phyloP scores from a whole-genome alignment of 2,113 vertebrate genomes.

The Aspiorhynchus laticeps region DNA sequence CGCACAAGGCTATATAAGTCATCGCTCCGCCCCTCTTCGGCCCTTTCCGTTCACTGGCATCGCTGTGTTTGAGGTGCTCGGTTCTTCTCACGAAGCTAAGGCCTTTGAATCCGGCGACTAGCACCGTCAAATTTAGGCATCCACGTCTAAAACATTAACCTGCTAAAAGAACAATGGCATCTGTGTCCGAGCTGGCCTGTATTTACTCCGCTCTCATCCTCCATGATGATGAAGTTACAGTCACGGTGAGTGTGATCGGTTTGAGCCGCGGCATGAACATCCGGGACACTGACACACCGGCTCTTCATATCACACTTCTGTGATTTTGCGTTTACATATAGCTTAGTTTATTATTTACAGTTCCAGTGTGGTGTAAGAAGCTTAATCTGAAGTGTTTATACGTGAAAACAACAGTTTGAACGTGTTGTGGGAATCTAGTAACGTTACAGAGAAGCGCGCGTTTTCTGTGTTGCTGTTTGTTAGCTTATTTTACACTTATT shows the following conservation, averaged over 20 bases:
- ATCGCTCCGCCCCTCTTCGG: accelerated
- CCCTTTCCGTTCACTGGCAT: conserved; percentile 65
- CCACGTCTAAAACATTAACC: conserved; percentile 62
- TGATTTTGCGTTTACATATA: neutral
- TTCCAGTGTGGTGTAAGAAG: neutral
- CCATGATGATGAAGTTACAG: conserved; percentile 94
- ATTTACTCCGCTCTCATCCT: conserved; percentile 97
- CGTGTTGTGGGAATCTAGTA: too few relatives aligned
- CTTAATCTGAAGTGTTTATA: neutral
- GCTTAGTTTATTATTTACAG: neutral
- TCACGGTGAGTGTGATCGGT: conserved; percentile 82
- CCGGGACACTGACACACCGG: neutral
- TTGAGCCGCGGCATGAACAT: neutral
- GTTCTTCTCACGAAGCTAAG: conserved; percentile 96
- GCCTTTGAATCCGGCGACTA: conserved; percentile 91
- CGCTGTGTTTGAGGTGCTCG: conserved; percentile 81
- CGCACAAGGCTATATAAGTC: conserved; percentile 55
- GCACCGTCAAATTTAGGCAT: conserved; percentile 83
- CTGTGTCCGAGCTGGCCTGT: conserved; percentile 93
- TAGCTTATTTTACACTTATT: too few relatives aligned
- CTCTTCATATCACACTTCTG: neutral
- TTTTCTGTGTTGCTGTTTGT: too few relatives aligned
- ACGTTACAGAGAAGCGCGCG: neutral
- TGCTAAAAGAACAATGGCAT: conserved; percentile 81
- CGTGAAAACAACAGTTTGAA: neutral